phyloP scores from a whole-genome alignment of 1,140 invertebrate species.

The Littorina saxatilis region DNA sequence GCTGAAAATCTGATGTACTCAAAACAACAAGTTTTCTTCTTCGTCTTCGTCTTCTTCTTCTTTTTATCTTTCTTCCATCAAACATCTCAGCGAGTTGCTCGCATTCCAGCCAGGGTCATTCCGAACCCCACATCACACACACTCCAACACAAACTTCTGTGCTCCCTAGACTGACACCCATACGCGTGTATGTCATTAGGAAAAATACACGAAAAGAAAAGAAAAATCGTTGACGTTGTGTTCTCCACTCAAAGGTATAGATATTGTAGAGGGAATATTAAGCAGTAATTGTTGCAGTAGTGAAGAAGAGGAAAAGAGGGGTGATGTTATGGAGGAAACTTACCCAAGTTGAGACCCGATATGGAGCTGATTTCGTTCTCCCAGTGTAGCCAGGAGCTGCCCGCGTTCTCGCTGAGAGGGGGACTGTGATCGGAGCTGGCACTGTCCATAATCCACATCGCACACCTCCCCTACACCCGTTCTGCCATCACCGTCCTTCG shows the following conservation, averaged over 20 bases:
- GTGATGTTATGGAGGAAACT: conserved; percentile 8
- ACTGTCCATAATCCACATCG: conserved; percentile 48
- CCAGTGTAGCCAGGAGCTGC: conserved; percentile 49
- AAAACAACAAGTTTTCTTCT: not conserved
- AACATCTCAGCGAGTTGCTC: conserved; percentile 8
- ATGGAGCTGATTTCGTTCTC: conserved; percentile 54
- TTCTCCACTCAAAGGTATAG: too few relatives aligned
- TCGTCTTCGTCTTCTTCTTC: too few relatives aligned
- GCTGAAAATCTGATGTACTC: not conserved
- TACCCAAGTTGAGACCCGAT: conserved; percentile 45
- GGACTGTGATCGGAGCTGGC: conserved; percentile 50
- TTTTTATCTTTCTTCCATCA: not conserved
- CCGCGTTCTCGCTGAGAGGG: conserved; percentile 48
- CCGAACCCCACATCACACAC: not conserved
- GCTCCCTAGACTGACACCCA: too few relatives aligned
- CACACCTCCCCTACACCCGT: not conserved
- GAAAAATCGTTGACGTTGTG: not conserved
- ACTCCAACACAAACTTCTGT: too few relatives aligned
- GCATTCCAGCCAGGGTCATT: not conserved
- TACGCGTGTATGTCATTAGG: not conserved
- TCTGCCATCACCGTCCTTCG: not conserved
- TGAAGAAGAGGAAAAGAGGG: not conserved
- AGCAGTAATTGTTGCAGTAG: too few relatives aligned
- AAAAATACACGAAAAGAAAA: not conserved
- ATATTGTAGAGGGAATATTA: too few relatives aligned